phyloP scores from a whole-genome alignment of 2,888 invertebrate genomes.

The Apamea sordens region DNA sequence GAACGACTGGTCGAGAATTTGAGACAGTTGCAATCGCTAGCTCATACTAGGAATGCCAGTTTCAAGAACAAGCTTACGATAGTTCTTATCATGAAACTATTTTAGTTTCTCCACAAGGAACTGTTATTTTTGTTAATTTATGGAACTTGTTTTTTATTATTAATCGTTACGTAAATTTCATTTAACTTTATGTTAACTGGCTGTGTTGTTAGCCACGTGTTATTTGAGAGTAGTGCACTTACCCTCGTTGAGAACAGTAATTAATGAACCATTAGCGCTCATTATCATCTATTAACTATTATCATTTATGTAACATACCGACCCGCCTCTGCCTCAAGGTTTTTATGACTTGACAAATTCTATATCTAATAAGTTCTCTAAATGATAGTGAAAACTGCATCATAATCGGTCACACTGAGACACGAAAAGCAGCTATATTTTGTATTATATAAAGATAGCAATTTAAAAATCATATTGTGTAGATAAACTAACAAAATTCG shows the following conservation, averaged over 20 bases:
- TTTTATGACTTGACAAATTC: neutral
- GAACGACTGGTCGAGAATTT: neutral
- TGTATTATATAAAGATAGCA: neutral
- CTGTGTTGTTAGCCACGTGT: neutral
- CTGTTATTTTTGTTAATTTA: neutral
- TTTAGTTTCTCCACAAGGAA: slow-evolving; percentile 35
- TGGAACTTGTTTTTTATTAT: neutral
- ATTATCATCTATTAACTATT: neutral
- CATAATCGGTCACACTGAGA: neutral
- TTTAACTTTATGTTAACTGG: neutral
- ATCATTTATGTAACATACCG: neutral
- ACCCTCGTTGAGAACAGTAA: neutral
- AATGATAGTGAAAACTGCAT: neutral
- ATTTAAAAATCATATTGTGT: neutral
- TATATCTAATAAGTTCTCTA: neutral
- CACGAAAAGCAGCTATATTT: neutral
- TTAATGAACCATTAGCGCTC: neutral
- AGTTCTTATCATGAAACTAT: slow-evolving; percentile 25
- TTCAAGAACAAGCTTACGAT: neutral
- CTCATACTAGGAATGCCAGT: slow-evolving; percentile 16
- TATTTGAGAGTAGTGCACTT: neutral
- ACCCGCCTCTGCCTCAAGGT: neutral
- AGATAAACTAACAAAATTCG: neutral
- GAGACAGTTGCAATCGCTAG: slow-evolving; percentile 7
- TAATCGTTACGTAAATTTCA: neutral